Evolutionary conservation across 2,113 vertebrate genomes (phyloP).

Genomic region (Argyrosomus japonicus): DNA sequence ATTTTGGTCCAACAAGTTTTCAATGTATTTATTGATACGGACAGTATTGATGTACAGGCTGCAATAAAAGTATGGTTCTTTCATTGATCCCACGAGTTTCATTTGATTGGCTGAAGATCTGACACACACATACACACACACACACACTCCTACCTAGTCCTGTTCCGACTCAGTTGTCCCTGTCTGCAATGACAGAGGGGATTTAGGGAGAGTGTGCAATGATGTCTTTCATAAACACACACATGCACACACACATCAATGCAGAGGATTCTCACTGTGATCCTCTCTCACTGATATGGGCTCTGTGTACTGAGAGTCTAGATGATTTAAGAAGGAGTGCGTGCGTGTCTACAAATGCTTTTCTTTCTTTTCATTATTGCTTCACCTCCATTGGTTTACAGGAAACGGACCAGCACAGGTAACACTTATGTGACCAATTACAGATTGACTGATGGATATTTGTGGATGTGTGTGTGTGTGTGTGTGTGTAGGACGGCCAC

Average conservation of each 20-base stretch:
- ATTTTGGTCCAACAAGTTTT: background rate
- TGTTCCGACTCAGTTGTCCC: conserved; percentile 41
- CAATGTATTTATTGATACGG: background rate
- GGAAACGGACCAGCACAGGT: background rate
- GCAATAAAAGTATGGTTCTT: background rate
- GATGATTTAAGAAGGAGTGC: background rate
- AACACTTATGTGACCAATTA: conserved; percentile 6
- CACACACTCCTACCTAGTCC: conserved; percentile 1
- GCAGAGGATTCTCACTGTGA: conserved; percentile 2
- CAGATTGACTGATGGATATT: conserved; percentile 24
- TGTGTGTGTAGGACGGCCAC: conserved; percentile 9
- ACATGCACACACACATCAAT: background rate
- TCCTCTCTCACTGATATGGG: background rate
- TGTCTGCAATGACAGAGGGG: conserved; percentile 39
- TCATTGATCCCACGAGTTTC: background rate
- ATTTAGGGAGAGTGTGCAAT: conserved; percentile 34
- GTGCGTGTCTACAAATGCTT: background rate
- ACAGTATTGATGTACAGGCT: background rate
- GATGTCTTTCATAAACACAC: conserved; percentile 12
- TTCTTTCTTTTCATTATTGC: background rate
- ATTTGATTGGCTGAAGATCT: background rate
- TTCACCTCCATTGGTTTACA: background rate
- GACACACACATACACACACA: background rate
- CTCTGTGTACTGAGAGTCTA: background rate
- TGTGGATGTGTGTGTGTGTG: conserved; percentile 12